phyloP scores from a whole-genome alignment of 2,113 vertebrate genomes.

The Peromyscus leucopus region DNA sequence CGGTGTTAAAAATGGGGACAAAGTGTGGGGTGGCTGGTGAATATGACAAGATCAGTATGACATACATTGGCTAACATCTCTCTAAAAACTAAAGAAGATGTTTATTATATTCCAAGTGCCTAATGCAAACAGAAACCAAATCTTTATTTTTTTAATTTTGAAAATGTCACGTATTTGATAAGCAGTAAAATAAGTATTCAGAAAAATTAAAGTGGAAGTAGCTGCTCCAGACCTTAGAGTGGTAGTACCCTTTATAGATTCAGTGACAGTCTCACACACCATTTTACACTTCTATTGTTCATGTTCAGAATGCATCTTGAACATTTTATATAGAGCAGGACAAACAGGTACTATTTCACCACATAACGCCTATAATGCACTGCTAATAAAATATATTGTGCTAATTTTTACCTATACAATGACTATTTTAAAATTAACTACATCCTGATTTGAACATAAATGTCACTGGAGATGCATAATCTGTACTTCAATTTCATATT shows the following conservation, averaged over 20 bases:
- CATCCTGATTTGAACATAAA: slow-evolving; percentile 20
- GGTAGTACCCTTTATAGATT: neutral
- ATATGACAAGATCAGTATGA: slow-evolving; percentile 32
- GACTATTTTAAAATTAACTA: slow-evolving; percentile 24
- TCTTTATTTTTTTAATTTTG: slow-evolving; percentile 53
- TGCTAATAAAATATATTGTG: neutral
- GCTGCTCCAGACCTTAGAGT: neutral
- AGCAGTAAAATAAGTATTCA: neutral
- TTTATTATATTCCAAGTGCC: slow-evolving; percentile 70
- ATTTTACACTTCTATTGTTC: neutral
- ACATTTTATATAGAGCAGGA: neutral
- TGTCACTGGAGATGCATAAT: slow-evolving; percentile 14
- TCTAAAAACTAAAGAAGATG: slow-evolving; percentile 57
- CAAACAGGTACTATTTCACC: neutral
- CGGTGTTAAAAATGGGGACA: neutral
- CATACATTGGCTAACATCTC: slow-evolving; percentile 50
- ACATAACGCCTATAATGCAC: neutral
- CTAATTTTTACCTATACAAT: neutral
- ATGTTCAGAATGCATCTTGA: slow-evolving; percentile 29
- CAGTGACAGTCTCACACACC: neutral
- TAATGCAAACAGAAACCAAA: slow-evolving; percentile 70
- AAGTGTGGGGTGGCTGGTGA: neutral
- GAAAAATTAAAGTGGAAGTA: slow-evolving; percentile 17
- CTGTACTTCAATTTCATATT: neutral
- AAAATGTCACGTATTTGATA: neutral